These are phyloP conservation scores for Nansenia antarctica DNA, from an alignment of 2,113 vertebrate genomes.

Conservation along the genomic window DNA sequence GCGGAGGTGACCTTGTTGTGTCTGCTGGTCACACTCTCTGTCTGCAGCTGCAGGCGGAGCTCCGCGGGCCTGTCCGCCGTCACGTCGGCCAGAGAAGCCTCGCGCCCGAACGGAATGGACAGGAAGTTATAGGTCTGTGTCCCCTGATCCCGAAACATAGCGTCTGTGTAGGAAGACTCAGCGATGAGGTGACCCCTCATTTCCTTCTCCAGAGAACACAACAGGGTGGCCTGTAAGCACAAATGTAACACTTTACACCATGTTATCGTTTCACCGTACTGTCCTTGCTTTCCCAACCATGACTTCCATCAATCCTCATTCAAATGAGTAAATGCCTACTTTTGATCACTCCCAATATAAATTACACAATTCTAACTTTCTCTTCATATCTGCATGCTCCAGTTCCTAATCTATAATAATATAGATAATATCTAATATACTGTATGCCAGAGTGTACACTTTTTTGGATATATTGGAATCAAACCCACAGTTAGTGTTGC, in stretches of 20 bases:
- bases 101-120: conserved; percentile 78
- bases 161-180: conserved; percentile 77
- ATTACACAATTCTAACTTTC: too few relatives aligned
- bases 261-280: too few relatives aligned
- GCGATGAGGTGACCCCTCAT: conserved; percentile 39
- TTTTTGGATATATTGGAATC: too few relatives aligned
- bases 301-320: too few relatives aligned
- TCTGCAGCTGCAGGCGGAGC: conserved; percentile 84
- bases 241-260: too few relatives aligned
- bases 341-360: too few relatives aligned
- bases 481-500: too few relatives aligned
- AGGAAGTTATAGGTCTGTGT: conserved; percentile 90
- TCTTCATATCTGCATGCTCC: too few relatives aligned
- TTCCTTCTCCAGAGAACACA: background rate
- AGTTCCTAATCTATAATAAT: too few relatives aligned
- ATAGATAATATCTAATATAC: too few relatives aligned
- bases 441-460: too few relatives aligned
- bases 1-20: conserved; percentile 87
- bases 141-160: conserved; percentile 82
- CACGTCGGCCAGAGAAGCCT: conserved; percentile 79
- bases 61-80: conserved; percentile 57
- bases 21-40: conserved; percentile 83
- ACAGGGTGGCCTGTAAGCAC: background rate
- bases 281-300: conserved; percentile 54
- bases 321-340: too few relatives aligned